Conservation (phyloP, 1,140 invertebrate genomes). For the Brachystomella parvula region DNA sequence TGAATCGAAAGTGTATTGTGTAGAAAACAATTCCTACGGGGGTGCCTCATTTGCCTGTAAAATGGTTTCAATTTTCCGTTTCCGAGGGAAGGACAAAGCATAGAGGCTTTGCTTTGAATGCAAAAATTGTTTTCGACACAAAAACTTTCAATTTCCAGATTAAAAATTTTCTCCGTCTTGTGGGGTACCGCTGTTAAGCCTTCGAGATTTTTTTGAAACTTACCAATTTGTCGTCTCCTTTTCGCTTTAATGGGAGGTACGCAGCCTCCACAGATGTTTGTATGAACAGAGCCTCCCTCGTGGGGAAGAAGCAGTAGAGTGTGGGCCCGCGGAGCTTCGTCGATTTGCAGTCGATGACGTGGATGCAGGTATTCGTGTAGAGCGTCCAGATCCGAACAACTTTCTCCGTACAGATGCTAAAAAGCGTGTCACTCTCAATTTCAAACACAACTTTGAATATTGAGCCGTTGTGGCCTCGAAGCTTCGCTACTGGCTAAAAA, state of each 20-base stretch:
- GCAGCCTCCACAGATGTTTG: slow-evolving; percentile 16
- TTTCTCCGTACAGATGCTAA: slow-evolving; percentile 25
- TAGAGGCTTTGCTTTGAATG: no score
- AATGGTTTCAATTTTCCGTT: no score
- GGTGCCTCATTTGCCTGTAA: no score
- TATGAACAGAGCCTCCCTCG: slow-evolving; percentile 17
- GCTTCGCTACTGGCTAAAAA: slow-evolving; percentile 20
- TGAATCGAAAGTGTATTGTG: no score
- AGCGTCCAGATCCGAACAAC: slow-evolving; percentile 17
- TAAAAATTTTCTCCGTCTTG: no score
- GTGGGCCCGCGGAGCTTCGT: slow-evolving; percentile 14
- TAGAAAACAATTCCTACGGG: no score
- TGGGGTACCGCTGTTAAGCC: no score
- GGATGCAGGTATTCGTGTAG: slow-evolving; percentile 18
- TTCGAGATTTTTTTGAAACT: neutral
- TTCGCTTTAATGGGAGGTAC: slow-evolving; percentile 7
- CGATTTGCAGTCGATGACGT: slow-evolving; percentile 12
- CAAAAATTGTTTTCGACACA: no score
- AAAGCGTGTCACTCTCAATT: slow-evolving; percentile 13
- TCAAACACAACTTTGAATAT: slow-evolving; percentile 22
- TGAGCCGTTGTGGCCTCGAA: slow-evolving; percentile 22
- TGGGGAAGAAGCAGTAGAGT: slow-evolving; percentile 18
- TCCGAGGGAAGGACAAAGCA: no score
- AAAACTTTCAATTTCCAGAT: no score
- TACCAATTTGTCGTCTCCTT: slow-evolving; percentile 15